Evolutionary conservation across 1,140 invertebrate species (phyloP).

Genomic region (Phenacoccus solenopsis): DNA sequence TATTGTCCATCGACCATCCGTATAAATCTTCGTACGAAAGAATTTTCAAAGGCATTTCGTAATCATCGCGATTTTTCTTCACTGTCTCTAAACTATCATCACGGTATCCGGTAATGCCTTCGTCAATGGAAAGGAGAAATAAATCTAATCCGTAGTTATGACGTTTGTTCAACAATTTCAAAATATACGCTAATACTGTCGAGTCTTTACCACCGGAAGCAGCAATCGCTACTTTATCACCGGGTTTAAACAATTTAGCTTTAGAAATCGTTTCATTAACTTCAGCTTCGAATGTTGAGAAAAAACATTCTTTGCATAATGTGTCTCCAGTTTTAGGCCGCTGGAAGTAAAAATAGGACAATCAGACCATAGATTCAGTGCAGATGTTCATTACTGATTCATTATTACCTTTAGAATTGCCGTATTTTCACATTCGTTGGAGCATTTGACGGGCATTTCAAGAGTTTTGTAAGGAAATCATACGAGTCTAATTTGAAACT

Average conservation of each 20-base stretch:
- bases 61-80: conserved; percentile 85
- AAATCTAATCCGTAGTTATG: conserved; percentile 87
- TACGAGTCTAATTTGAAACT: too few relatives aligned
- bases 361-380: too few relatives aligned
- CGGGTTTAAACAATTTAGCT: conserved; percentile 70
- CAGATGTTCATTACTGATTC: too few relatives aligned
- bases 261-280: conserved; percentile 86
- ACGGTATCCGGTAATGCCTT: conserved; percentile 94
- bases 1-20: conserved; percentile 99
- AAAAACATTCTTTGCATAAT: conserved; percentile 93
- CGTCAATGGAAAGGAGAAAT: conserved; percentile 90
- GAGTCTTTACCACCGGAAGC: conserved; percentile 99
- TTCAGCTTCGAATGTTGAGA: conserved; percentile 86
- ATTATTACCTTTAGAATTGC: conserved; percentile 53
- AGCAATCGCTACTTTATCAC: conserved; percentile 84
- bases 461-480: too few relatives aligned
- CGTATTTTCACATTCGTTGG: conserved; percentile 51
- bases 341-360: conserved; percentile 42
- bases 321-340: conserved; percentile 82
- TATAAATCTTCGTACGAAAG: conserved; percentile 97
- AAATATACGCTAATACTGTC: conserved; percentile 84
- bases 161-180: conserved; percentile 83
- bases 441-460: conserved; percentile 53
- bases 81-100: conserved; percentile 98
- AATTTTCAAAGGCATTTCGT: conserved; percentile 87